Conservation (phyloP, 1,140 invertebrate genomes). For the Phymastichus coffea region DNA sequence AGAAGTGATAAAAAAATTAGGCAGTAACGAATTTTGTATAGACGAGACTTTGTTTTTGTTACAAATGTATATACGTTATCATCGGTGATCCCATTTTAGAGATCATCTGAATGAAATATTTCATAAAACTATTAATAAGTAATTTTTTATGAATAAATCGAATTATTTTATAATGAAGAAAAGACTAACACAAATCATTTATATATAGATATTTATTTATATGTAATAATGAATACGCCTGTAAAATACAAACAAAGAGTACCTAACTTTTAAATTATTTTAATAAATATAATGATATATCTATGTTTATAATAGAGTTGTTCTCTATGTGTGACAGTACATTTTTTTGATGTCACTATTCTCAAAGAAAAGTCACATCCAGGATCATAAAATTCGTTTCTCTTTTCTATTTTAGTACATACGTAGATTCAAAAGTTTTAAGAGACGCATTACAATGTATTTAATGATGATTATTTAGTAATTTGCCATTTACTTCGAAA, state of each 20-base stretch:
- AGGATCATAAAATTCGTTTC: conserved; percentile 35
- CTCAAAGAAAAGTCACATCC: conserved; percentile 46
- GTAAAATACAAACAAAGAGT: conserved; percentile 58
- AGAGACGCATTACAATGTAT: too few relatives aligned
- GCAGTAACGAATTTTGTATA: conserved; percentile 66
- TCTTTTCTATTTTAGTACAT: conserved; percentile 22
- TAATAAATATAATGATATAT: conserved; percentile 58
- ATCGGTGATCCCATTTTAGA: conserved; percentile 35
- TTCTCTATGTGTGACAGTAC: conserved; percentile 52
- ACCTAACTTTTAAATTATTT: conserved; percentile 57
- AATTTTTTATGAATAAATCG: background rate
- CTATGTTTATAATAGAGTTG: conserved; percentile 53
- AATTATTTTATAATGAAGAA: conserved; percentile 27
- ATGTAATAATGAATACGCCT: conserved; percentile 56
- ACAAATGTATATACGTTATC: conserved; percentile 61
- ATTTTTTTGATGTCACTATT: conserved; percentile 47
- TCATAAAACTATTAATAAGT: background rate
- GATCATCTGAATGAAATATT: background rate
- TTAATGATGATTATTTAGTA: too few relatives aligned
- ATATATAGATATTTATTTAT: conserved; percentile 55
- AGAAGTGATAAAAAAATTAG: conserved; percentile 66
- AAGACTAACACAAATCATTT: conserved; percentile 39
- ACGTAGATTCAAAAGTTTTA: too few relatives aligned
- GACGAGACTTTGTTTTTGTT: conserved; percentile 76
- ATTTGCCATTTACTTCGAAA: too few relatives aligned